Conservation (phyloP, 2,888 invertebrate species). For the Xestia xanthographa region DNA sequence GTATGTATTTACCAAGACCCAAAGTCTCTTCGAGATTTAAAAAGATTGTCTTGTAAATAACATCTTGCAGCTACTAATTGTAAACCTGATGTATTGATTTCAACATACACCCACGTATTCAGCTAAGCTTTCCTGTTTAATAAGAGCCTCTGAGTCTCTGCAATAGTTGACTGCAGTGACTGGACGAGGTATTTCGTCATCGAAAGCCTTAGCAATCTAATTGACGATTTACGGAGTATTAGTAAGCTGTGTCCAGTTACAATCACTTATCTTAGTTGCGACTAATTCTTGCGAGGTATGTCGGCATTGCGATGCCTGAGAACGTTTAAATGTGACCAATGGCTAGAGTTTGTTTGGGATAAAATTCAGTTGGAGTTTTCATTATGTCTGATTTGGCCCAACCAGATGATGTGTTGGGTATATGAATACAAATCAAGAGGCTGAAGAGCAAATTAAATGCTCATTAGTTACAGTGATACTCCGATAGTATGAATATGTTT, state of each 20-base stretch:
- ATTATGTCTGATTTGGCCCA: too few relatives aligned
- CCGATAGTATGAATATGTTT: not conserved
- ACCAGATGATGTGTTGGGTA: not conserved
- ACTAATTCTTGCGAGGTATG: constrained; percentile 10
- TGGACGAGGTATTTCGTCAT: constrained; percentile 32
- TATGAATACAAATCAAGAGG: not conserved
- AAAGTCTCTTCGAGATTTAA: not conserved
- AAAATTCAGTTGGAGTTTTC: not conserved
- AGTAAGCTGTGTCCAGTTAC: constrained; percentile 18
- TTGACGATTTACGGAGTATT: constrained; percentile 26
- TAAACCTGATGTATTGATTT: constrained; percentile 32
- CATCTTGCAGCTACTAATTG: not conserved
- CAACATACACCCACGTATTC: constrained; percentile 15
- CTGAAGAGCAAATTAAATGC: not conserved
- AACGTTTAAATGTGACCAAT: not conserved
- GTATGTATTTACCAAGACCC: not conserved
- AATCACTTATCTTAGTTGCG: constrained; percentile 15
- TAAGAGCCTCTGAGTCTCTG: constrained; percentile 7
- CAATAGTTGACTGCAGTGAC: constrained; percentile 27
- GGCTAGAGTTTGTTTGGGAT: not conserved
- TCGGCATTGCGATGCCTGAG: not conserved
- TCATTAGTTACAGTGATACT: not conserved
- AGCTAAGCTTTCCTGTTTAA: constrained; percentile 25
- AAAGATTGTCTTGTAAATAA: constrained; percentile 23
- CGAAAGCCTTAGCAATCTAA: constrained; percentile 26